Evolutionary conservation across 2,113 vertebrate species (phyloP).

Genomic region (Gavialis gangeticus): DNA sequence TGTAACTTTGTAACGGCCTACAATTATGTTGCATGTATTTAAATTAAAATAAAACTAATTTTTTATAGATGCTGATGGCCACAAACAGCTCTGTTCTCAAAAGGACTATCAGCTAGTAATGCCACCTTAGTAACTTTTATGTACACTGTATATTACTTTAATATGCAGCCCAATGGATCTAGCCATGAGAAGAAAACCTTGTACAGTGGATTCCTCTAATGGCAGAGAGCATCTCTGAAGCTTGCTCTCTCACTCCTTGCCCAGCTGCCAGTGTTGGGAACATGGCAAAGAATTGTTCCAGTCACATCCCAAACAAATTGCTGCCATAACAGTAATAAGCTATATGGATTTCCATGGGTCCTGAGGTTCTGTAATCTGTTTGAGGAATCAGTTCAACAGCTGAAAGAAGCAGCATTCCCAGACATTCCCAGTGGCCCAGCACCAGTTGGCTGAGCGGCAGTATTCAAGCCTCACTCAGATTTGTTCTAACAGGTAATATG

Average conservation of each 20-base stretch:
- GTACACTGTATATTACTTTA: background rate
- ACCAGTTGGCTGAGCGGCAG: background rate
- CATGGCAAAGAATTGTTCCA: background rate
- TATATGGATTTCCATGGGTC: background rate
- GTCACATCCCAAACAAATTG: background rate
- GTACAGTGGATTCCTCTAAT: background rate
- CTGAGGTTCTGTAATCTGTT: conserved; percentile 15
- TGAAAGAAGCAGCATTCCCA: background rate
- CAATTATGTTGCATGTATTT: background rate
- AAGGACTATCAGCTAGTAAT: background rate
- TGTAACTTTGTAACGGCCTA: background rate
- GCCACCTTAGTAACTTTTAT: background rate
- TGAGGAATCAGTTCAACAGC: background rate
- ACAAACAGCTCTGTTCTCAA: background rate
- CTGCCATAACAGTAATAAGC: background rate
- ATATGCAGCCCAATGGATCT: background rate
- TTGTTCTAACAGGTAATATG: background rate
- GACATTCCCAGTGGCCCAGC: background rate
- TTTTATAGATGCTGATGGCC: background rate
- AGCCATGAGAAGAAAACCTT: background rate
- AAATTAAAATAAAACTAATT: background rate
- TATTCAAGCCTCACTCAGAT: background rate
- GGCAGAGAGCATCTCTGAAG: background rate
- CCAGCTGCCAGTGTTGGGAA: background rate
- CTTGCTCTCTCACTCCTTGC: background rate